A percentile compares a stretch with the other conserved stretches of the same genome.
phyloP scores from a whole-genome alignment of 2,888 invertebrate genomes.

The Dione juno region DNA sequence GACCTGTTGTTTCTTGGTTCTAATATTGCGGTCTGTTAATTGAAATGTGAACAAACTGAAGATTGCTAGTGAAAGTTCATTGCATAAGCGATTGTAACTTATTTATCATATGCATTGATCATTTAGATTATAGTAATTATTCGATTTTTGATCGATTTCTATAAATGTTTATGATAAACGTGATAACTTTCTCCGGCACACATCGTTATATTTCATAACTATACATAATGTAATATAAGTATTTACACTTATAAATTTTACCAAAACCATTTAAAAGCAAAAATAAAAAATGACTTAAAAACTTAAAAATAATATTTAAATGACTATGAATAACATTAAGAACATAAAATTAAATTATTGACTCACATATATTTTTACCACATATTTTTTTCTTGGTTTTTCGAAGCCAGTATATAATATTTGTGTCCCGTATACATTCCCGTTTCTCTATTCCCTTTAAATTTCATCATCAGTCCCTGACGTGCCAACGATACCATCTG shows the following conservation, averaged over 20 bases:
- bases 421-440: too few species aligned
- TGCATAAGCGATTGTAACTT: constrained; percentile 54
- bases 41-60: constrained; percentile 65
- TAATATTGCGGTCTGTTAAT: constrained; percentile 69
- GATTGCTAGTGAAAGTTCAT: constrained; percentile 70
- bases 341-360: too few species aligned
- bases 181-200: constrained; percentile 9
- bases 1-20: constrained; percentile 56
- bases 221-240: neutral
- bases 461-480: too few species aligned
- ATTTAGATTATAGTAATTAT: constrained; percentile 39
- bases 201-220: neutral
- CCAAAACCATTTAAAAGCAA: neutral
- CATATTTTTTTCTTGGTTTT: too few species aligned
- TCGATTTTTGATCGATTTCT: constrained; percentile 15
- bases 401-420: too few species aligned
- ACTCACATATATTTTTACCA: too few species aligned
- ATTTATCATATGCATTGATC: constrained; percentile 55
- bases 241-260: neutral
- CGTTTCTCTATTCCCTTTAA: too few species aligned
- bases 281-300: neutral
- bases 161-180: constrained; percentile 16
- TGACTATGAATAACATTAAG: too few species aligned
- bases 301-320: too few species aligned
- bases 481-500: too few species aligned